Evolutionary conservation across 2,113 vertebrate species (phyloP).

Genomic region (Seriola dumerili): DNA sequence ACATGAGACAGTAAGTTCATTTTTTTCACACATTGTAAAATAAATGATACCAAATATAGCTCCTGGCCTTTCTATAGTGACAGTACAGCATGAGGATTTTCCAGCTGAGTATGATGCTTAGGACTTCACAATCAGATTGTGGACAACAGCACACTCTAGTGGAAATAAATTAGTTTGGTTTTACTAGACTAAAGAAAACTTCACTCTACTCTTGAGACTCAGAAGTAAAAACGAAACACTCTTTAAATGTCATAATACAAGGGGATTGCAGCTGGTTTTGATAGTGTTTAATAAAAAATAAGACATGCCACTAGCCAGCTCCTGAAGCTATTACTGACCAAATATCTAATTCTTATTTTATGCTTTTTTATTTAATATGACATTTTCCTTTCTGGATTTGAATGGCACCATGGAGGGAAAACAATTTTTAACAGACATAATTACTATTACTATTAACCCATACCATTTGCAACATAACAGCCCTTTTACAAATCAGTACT

Average conservation of each 20-base stretch:
- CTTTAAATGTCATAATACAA: not conserved
- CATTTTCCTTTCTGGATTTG: not conserved
- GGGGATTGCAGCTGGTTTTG: not conserved
- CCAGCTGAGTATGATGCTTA: not conserved
- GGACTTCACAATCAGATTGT: not conserved
- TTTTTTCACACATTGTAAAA: constrained; percentile 36
- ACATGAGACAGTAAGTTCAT: constrained; percentile 15
- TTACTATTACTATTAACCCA: not conserved
- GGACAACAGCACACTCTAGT: constrained; percentile 41
- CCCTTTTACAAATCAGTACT: too few relatives aligned
- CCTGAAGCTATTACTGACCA: not conserved
- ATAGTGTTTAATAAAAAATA: constrained; percentile 4
- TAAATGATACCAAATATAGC: constrained; percentile 34
- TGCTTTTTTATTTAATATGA: not conserved
- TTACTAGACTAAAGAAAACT: not conserved
- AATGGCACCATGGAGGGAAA: not conserved
- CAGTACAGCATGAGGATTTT: constrained; percentile 20
- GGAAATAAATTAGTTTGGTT: not conserved
- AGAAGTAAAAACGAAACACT: not conserved
- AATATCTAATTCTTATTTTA: not conserved
- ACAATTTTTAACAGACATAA: not conserved
- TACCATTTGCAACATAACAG: too few relatives aligned
- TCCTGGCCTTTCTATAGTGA: not conserved
- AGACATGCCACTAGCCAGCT: not conserved
- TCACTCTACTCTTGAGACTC: not conserved